Percentiles rank a stretch among this genome's conserved stretches.
phyloP scores from a whole-genome alignment of 2,888 invertebrate genomes.

The Hemaris fuciformis region DNA sequence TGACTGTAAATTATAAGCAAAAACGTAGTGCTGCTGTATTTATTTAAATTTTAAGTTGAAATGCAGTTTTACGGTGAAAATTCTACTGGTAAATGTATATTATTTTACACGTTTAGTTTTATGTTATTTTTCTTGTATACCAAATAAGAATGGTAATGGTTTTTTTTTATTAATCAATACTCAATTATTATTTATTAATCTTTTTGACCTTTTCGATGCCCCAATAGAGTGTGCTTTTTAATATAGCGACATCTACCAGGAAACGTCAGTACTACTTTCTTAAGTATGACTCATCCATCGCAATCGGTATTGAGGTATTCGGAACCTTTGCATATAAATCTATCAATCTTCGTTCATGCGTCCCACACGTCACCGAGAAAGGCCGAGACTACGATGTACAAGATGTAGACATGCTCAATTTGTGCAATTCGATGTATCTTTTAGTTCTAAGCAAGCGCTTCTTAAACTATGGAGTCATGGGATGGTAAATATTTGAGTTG shows the following conservation, averaged over 20 bases:
- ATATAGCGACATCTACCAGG: background rate
- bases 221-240: too few relatives aligned
- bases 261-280: background rate
- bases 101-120: too few relatives aligned
- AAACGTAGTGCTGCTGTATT: background rate
- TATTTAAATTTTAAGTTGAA: background rate
- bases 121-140: too few relatives aligned
- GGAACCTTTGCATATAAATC: background rate
- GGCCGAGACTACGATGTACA: background rate
- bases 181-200: too few relatives aligned
- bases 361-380: background rate
- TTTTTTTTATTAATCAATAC: too few relatives aligned
- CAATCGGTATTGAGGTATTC: background rate
- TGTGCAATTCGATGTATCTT: background rate
- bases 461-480: background rate
- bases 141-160: too few relatives aligned
- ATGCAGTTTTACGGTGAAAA: too few relatives aligned
- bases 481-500: too few relatives aligned
- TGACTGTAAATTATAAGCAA: background rate
- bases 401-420: constrained; percentile 1
- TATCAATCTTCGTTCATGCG: background rate
- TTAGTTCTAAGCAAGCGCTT: background rate
- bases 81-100: too few relatives aligned
- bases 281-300: background rate
- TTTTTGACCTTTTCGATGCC: too few relatives aligned